Conservation (phyloP, 2,797 vertebrate genomes). For the Anomalospiza imberbis region DNA sequence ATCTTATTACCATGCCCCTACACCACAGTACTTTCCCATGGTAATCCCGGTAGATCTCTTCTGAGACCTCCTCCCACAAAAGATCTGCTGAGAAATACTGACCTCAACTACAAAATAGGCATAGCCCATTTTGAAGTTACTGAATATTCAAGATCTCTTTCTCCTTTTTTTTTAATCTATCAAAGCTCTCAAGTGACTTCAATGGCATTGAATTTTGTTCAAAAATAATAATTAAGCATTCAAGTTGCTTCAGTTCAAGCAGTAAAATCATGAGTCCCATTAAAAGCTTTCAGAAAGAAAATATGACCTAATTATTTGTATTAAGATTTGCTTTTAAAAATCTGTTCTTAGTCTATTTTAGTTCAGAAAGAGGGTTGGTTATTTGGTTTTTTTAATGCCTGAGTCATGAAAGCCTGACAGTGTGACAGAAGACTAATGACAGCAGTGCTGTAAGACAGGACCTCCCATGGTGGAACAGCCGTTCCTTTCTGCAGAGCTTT, state of each 20-base stretch:
- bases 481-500: not conserved
- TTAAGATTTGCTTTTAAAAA: not conserved
- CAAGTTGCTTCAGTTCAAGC: not conserved
- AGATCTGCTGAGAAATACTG: not conserved
- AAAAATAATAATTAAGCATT: not conserved
- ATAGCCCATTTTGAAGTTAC: not conserved
- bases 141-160: not conserved
- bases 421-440: not conserved
- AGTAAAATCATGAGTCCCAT: not conserved
- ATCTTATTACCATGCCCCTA: too few species aligned
- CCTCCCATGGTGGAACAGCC: not conserved
- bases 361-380: not conserved
- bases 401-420: constrained; percentile 14
- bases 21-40: too few species aligned
- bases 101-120: not conserved
- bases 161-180: not conserved
- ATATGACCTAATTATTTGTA: constrained; percentile 3
- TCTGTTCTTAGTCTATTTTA: not conserved
- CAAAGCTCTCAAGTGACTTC: not conserved
- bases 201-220: not conserved
- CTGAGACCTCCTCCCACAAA: too few species aligned
- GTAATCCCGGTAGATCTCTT: too few species aligned
- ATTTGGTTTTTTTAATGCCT: not conserved
- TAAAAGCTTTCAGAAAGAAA: not conserved
- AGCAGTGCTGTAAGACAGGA: not conserved